Evolutionary conservation across 2,888 invertebrate genomes (phyloP).

Genomic region (Archips crataeganus): DNA sequence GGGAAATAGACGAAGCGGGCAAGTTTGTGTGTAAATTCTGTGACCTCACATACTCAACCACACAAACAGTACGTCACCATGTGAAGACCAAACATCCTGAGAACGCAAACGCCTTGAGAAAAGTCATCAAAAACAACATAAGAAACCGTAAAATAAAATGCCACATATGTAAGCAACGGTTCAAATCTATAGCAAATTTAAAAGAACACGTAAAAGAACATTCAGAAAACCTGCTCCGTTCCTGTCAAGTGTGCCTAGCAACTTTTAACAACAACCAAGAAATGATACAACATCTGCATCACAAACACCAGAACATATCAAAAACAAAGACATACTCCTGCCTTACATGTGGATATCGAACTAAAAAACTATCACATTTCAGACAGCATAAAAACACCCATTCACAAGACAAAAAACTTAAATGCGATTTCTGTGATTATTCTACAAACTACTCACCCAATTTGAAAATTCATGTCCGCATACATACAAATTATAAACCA

Average conservation of each 20-base stretch:
- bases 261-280: slow-evolving; percentile 46
- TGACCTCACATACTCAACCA: slow-evolving; percentile 52
- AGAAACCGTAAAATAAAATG: slow-evolving; percentile 51
- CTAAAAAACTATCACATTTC: slow-evolving; percentile 54
- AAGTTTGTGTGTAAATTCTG: slow-evolving; percentile 57
- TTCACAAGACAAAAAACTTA: slow-evolving; percentile 43
- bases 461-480: slow-evolving; percentile 57
- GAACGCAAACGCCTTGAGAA: slow-evolving; percentile 46
- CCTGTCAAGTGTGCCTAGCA: slow-evolving; percentile 52
- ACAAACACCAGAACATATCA: slow-evolving; percentile 46
- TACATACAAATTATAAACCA: slow-evolving; percentile 52
- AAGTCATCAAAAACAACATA: slow-evolving; percentile 45
- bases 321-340: slow-evolving; percentile 46
- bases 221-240: slow-evolving; percentile 45
- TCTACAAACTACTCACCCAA: slow-evolving; percentile 55
- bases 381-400: slow-evolving; percentile 55
- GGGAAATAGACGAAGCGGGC: slow-evolving; percentile 48
- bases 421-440: slow-evolving; percentile 55
- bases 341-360: slow-evolving; percentile 55
- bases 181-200: slow-evolving; percentile 46
- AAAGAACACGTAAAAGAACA: slow-evolving; percentile 47
- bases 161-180: slow-evolving; percentile 53
- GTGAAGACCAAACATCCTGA: slow-evolving; percentile 52
- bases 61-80: slow-evolving; percentile 53
- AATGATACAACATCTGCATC: slow-evolving; percentile 48